Conservation (phyloP, 2,797 vertebrate species). For the Enteromius treurensis region DNA sequence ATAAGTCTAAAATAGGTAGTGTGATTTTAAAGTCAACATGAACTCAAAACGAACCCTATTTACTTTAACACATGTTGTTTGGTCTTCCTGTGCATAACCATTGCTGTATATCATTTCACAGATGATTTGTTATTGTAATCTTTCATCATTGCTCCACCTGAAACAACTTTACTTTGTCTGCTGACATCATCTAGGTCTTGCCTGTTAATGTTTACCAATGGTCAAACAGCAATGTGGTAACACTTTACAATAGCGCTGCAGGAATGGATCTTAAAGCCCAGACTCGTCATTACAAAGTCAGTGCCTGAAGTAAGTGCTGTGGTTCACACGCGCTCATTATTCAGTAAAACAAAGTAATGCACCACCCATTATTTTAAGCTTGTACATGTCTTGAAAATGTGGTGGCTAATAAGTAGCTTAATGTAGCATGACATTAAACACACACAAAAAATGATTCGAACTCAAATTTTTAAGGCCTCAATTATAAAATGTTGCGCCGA, state of each 20-base stretch:
- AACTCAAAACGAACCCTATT: neutral
- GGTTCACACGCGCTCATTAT: neutral
- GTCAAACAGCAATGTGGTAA: slow-evolving; percentile 1
- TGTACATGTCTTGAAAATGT: neutral
- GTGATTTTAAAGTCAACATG: slow-evolving; percentile 20
- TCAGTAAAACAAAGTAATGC: neutral
- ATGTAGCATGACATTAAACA: neutral
- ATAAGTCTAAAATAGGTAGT: neutral
- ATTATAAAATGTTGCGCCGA: too few relatives aligned
- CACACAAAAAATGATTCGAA: neutral
- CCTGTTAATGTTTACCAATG: neutral
- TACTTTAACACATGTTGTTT: neutral
- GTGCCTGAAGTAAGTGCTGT: neutral
- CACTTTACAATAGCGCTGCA: neutral
- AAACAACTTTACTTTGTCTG: neutral
- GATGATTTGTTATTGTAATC: neutral
- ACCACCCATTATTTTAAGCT: neutral
- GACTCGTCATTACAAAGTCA: neutral
- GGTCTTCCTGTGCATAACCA: neutral
- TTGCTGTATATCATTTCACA: neutral
- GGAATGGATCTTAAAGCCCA: neutral
- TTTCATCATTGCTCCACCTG: neutral
- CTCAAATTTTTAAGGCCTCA: neutral
- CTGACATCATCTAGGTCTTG: slow-evolving; percentile 4
- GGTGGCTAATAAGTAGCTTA: neutral